Evolutionary conservation across 2,797 vertebrate genomes (phyloP), one percentile per base, ranked within the genome.

Genomic region (Intellagama lesueurii): DNA sequence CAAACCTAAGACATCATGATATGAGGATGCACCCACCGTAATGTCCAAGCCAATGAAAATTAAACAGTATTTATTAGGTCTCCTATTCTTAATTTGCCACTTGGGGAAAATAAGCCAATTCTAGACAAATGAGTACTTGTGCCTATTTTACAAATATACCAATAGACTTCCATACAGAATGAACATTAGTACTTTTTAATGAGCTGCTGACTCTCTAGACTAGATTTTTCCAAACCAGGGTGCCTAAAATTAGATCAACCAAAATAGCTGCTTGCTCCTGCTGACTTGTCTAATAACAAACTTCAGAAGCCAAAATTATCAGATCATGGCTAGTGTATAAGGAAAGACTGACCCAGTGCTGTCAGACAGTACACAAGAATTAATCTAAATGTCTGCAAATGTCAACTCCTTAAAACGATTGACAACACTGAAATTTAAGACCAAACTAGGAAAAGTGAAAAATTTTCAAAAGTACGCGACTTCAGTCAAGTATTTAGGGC

Each of bases 171-270:
- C n/a, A 72, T 32, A 73, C 5, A 35, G 40, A 81, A 16, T 81
- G n/a, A 32, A 40, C 12, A 68, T 52, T 26, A 73, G 75, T 81
- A 49, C 19, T 26, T 28, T 66, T 88, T 40, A 47, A 88, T n/a
- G 56, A 81, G 70, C 40, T 82, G 52, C 1, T 2, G 88, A 92
- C 73, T 82, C 66, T 14, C 44, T 66, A 87, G 8, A 56, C 52
- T n/a, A 69, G 9, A 91, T 92, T 90, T 92, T 84, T 9, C n/a
- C 81, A 32, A 30, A 2, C 78, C 49, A 64, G 28, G 28, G 47
- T 68, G 83, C 44, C 86, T 81, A 70, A 85, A 30, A 66, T 79
- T 86, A 90, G 84, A 26, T 72, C 5, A 83, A 47, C 28, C 9
- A 88, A 86, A 86, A 86, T 90, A 88, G 44, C 70, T 76, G 22